Conservation (phyloP, 1,140 invertebrate genomes). For the Ostrea denselamellosa region DNA sequence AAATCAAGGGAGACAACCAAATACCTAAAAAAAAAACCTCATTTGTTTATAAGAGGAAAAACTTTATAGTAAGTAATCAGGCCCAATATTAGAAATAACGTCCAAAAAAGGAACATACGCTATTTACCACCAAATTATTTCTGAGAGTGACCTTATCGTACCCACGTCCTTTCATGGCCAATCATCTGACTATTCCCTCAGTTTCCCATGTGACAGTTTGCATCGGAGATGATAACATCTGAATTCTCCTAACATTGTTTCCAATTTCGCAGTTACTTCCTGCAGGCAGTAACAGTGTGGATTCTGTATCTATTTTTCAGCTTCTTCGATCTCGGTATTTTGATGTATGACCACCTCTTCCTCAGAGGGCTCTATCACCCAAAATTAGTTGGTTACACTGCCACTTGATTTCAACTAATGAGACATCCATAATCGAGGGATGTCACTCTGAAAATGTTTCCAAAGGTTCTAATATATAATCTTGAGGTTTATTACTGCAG, state of each 20-base stretch:
- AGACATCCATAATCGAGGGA: conserved; percentile 28
- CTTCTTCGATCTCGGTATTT: conserved; percentile 44
- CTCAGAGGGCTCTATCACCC: conserved; percentile 42
- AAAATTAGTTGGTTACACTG: not conserved
- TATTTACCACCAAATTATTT: too few species aligned
- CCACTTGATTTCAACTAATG: not conserved
- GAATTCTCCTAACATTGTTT: conserved; percentile 14
- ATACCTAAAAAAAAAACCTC: too few species aligned
- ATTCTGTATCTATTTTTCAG: conserved; percentile 6
- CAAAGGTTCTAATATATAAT: conserved; percentile 45
- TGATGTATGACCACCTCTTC: conserved; percentile 13
- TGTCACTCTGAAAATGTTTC: conserved; percentile 41
- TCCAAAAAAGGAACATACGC: too few species aligned
- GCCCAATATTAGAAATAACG: too few species aligned
- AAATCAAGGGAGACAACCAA: too few species aligned
- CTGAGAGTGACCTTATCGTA: too few species aligned
- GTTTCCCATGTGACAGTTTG: not conserved
- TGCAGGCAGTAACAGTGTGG: not conserved
- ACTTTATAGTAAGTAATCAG: too few species aligned
- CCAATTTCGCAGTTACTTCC: conserved; percentile 23
- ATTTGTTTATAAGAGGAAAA: too few species aligned
- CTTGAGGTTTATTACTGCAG: not conserved
- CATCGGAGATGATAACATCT: not conserved
- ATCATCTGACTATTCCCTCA: not conserved
- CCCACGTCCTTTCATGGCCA: not conserved